Evolutionary conservation across 2,113 vertebrate species (phyloP).

Genomic region (Anas platyrhynchos): DNA sequence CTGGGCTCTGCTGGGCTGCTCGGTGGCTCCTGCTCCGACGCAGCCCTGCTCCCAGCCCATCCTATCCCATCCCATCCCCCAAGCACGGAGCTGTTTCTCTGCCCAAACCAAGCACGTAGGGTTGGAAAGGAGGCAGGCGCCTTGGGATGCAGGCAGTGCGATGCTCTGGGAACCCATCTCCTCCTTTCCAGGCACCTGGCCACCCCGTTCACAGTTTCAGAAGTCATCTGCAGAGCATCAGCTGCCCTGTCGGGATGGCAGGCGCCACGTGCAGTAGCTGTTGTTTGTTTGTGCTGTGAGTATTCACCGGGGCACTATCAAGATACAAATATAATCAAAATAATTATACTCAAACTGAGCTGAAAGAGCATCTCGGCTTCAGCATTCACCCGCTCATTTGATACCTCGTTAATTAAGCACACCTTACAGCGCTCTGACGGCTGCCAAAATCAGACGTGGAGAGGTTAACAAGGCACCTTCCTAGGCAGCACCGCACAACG

Average conservation of each 20-base stretch:
- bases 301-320: not conserved
- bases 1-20: not conserved
- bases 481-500: not conserved
- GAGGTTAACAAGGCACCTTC: not conserved
- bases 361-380: not conserved
- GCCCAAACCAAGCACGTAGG: not conserved
- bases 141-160: not conserved
- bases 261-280: not conserved
- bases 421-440: not conserved
- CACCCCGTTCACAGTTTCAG: not conserved
- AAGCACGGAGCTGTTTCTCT: not conserved
- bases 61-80: not conserved
- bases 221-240: not conserved
- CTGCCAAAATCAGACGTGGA: not conserved
- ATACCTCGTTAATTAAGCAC: not conserved
- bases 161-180: not conserved
- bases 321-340: slow-evolving; percentile 7
- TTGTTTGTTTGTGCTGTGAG: not conserved
- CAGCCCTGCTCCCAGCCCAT: not conserved
- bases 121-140: not conserved
- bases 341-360: not conserved
- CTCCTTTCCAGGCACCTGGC: not conserved
- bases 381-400: not conserved
- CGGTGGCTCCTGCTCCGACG: not conserved
- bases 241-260: not conserved